Evolutionary conservation across 2,113 vertebrate species (phyloP), one percentile per base, ranked within the genome.

Genomic region (Epinephelus fuscoguttatus): DNA sequence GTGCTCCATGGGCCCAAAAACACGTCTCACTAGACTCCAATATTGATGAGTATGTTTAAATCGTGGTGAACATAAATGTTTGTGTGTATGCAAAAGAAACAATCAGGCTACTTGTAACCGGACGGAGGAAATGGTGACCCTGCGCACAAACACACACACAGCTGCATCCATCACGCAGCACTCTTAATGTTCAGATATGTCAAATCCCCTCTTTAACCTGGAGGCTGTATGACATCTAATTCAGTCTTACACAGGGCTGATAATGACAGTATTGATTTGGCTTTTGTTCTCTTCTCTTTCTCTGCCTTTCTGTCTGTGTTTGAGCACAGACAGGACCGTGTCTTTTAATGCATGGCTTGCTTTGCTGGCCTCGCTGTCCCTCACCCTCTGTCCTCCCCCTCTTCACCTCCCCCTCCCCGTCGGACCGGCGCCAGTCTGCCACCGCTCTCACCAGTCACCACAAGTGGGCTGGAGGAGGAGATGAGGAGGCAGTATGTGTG

Each of bases 221-320:
- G 64, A 83, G 71, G 89, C 79, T 75, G 82, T 61, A 70, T 92
- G 92, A 94, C 93, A 93, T 92, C 90, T 91, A 90, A 94, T 95
- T 94, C 91, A 92, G 88, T 86, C 75, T 75, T 47, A 84, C 73
- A 87, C 80, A 15, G 19, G 25, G 66, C 78, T 84, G 89, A 90
- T 95, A 93, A 94, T 94, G 87, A 82, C 90, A 84, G 57, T 94
- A 94, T 94, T 85, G 94, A 95, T 94, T 86, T 81, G 57, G 80
- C 84, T 87, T 82, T 78, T 81, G 71, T 89, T 89, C 82, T 81
- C 70, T 81, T 27, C 45, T 80, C 21, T 50, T 60, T 68, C 56
- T 49, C 10, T 62, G 17, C 80, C 56, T 14, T 12, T 68, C 50
- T 57, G 14, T 78, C 61, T 76, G 40, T 42, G 33, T 27, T 70